Evolutionary conservation across 2,888 invertebrate species (phyloP), one percentile per base, ranked within the genome.

Genomic region (Nemotelus nigrinus): DNA sequence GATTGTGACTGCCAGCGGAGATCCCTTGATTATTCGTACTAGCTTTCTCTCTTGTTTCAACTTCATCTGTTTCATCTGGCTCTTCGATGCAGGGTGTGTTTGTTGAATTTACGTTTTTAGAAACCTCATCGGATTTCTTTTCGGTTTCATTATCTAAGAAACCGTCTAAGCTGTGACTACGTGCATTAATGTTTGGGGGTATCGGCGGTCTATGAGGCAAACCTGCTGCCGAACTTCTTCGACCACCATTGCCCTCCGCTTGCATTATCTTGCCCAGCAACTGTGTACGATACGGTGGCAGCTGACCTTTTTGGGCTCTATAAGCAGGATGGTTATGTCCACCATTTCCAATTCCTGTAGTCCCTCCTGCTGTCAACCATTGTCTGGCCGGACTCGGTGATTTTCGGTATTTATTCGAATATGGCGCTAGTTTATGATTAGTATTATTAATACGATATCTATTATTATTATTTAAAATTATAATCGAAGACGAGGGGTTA

Each of bases 301-400:
- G 79, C 44, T 88, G 87, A 78, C 88, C 85, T 75, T 88, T 84
- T 68, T 88, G 85, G 43, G 68, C 10, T 47, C 87, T 86, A 5
- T 86, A 87, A 63, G 86, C 82, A 60, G 85, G 85, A 77, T 81
- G 67, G 48, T 77, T 77, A 48, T 76, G 77, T 8, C 72, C 48
- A 77, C 80, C 77, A 82, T 58, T 39, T 81, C 75, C 82, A 80
- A 57, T 82, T 82, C 80, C 84, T 82, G 79, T 84, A 83, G 76
- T 86, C 86, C 63, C 82, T 82, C 79, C 84, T 82, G 79, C 84
- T 83, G 77, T 86, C 87, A 90, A 88, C 87, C 91, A 90, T 83
- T 90, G 89, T 81, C 90, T 88, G 82, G 90, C 89, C 83, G 92
- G 92, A 88, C 90, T 91, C 82, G 91, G 89, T 82, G 92, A 90